Conservation (phyloP, 2,797 vertebrate species). For the Todus mexicanus region DNA sequence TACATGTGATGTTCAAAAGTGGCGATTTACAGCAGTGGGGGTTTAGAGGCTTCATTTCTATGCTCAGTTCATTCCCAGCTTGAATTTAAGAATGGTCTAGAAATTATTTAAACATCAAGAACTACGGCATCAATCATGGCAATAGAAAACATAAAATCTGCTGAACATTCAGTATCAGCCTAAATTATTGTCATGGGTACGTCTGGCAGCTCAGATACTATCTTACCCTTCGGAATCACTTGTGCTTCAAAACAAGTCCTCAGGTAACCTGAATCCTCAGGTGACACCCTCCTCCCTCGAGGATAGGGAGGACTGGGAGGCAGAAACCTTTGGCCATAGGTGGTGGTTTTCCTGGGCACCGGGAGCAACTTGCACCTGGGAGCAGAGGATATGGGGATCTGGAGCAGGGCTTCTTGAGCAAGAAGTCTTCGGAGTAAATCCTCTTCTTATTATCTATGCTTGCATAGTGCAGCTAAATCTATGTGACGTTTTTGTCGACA, state of each 20-base stretch:
- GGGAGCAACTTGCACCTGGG: neutral
- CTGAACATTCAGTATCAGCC: neutral
- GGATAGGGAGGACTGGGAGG: neutral
- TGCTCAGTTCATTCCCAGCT: neutral
- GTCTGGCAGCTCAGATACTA: neutral
- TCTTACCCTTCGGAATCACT: neutral
- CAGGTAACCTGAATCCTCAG: neutral
- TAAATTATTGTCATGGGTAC: neutral
- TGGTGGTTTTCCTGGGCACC: neutral
- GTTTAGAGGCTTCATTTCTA: neutral
- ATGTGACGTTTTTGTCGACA: rapidly evolving
- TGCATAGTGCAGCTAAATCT: neutral
- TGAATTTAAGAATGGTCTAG: neutral
- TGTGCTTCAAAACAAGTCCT: slow-evolving; percentile 7
- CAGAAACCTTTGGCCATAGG: neutral
- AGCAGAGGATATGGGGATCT: neutral
- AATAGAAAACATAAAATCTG: neutral
- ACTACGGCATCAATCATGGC: neutral
- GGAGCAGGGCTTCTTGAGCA: neutral
- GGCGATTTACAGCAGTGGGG: neutral
- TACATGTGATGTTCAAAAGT: neutral
- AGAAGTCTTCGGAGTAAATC: neutral
- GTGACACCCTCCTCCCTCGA: neutral
- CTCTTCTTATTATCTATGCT: neutral
- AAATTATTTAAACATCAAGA: neutral